phyloP scores from a whole-genome alignment of 2,113 vertebrate species.

The Xiphophorus hellerii region DNA sequence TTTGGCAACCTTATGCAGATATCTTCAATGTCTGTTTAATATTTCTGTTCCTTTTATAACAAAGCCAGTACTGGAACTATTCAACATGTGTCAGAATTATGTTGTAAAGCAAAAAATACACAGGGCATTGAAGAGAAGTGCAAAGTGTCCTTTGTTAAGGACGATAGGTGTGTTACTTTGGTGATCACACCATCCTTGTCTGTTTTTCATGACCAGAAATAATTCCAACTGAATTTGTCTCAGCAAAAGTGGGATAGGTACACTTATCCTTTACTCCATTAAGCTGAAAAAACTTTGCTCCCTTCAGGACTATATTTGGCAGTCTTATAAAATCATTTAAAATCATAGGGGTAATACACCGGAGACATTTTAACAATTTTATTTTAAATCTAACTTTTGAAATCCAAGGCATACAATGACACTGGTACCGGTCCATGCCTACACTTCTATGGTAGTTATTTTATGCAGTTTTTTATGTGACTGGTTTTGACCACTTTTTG shows the following conservation, averaged over 20 bases:
- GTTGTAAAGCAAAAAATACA: neutral
- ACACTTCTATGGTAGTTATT: neutral
- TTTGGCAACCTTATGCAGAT: neutral
- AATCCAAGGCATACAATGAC: neutral
- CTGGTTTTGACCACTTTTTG: constrained; percentile 9
- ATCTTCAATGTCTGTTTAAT: neutral
- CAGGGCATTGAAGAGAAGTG: neutral
- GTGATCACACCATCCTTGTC: neutral
- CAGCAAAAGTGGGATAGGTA: too few relatives aligned
- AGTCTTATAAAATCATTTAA: neutral
- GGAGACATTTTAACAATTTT: neutral
- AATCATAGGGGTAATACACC: neutral
- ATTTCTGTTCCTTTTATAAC: too few relatives aligned
- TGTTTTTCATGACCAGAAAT: neutral
- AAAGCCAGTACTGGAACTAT: too few relatives aligned
- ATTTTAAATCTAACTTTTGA: neutral
- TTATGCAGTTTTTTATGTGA: neutral
- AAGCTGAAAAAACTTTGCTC: neutral
- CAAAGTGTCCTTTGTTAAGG: neutral
- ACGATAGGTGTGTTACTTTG: neutral
- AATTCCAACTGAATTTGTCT: neutral
- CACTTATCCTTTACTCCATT: neutral
- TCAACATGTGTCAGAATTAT: neutral
- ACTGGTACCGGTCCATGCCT: neutral
- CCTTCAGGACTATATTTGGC: neutral